Evolutionary conservation across 2,113 vertebrate species (phyloP).

Genomic region (Chiloscyllium plagiosum): DNA sequence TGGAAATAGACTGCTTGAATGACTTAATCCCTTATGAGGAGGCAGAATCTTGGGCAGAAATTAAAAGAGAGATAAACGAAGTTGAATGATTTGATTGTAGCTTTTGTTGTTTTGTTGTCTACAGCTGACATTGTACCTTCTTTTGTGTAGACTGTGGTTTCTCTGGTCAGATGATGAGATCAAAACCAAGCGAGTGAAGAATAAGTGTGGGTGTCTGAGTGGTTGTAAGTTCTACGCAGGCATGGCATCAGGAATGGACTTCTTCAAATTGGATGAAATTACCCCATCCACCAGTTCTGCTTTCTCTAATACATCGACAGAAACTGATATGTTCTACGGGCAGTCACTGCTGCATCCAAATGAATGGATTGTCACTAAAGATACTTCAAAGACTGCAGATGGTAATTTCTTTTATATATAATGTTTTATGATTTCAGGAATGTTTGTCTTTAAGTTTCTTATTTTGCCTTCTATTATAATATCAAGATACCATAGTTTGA

Average conservation of each 20-base stretch:
- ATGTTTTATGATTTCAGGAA: background rate
- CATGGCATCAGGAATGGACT: slow-evolving; percentile 76
- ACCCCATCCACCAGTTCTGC: slow-evolving; percentile 88
- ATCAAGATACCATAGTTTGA: background rate
- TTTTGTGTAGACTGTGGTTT: slow-evolving; percentile 78
- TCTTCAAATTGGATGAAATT: slow-evolving; percentile 84
- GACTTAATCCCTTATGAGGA: background rate
- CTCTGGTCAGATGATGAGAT: slow-evolving; percentile 85
- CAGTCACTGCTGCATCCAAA: slow-evolving; percentile 87
- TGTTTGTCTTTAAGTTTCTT: background rate
- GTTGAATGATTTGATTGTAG: background rate
- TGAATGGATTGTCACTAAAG: slow-evolving; percentile 89
- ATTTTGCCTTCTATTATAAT: background rate
- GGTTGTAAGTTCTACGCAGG: slow-evolving; percentile 92
- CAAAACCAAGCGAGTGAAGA: slow-evolving; percentile 76
- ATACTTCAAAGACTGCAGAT: slow-evolving; percentile 72
- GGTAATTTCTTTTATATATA: slow-evolving; percentile 56
- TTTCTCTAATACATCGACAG: slow-evolving; percentile 71
- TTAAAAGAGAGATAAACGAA: background rate
- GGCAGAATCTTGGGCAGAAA: background rate
- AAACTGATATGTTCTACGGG: slow-evolving; percentile 89
- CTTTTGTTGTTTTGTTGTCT: background rate
- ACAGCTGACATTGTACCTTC: background rate
- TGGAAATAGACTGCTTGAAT: background rate
- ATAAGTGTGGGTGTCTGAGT: slow-evolving; percentile 90